Conservation (phyloP, 2,113 vertebrate genomes). For the Leucosticte australis region DNA sequence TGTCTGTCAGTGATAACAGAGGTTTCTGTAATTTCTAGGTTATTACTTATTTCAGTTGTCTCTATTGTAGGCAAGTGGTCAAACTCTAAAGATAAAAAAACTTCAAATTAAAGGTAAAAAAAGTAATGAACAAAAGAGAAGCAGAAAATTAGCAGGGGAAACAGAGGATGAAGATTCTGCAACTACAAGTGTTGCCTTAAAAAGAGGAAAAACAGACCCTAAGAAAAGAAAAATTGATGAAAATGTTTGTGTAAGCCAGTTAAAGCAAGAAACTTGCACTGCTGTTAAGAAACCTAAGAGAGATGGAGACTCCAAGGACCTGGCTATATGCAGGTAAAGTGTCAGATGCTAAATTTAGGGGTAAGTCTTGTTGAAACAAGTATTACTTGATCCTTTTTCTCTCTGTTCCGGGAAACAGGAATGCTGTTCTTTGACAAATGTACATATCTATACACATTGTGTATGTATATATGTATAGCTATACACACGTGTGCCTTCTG, state of each 20-base stretch:
- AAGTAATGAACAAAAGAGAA: slow-evolving; percentile 84
- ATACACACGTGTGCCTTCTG: neutral
- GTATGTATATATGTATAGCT: neutral
- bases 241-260: slow-evolving; percentile 67
- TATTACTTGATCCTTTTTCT: neutral
- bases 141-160: slow-evolving; percentile 83
- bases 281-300: slow-evolving; percentile 88
- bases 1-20: neutral
- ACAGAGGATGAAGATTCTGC: slow-evolving; percentile 84
- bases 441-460: fast-evolving
- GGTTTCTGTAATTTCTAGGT: neutral
- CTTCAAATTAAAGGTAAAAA: slow-evolving; percentile 87
- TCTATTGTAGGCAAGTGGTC: slow-evolving; percentile 88
- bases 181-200: slow-evolving; percentile 84
- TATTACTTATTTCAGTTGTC: slow-evolving; percentile 28
- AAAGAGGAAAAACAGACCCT: slow-evolving; percentile 85
- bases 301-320: slow-evolving; percentile 87
- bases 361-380: neutral
- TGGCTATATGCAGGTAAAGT: slow-evolving; percentile 85
- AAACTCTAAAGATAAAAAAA: slow-evolving; percentile 87
- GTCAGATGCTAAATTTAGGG: neutral
- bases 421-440: neutral
- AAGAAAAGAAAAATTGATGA: slow-evolving; percentile 92
- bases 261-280: slow-evolving; percentile 84
- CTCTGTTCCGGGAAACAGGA: neutral